phyloP scores from a whole-genome alignment of 2,113 vertebrate species.

The Poecile atricapillus region DNA sequence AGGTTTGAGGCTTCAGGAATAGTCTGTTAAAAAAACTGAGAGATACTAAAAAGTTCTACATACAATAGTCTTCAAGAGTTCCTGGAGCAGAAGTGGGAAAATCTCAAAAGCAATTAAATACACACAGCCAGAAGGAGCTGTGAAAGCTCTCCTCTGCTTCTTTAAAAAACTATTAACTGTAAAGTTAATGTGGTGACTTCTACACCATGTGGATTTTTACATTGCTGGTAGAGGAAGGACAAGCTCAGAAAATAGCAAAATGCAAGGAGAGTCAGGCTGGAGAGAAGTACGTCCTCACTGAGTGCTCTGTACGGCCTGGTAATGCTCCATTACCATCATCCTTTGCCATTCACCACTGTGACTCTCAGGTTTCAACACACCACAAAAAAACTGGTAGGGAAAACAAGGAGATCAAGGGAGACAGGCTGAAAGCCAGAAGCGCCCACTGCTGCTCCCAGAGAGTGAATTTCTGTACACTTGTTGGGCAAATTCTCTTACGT shows the following conservation, averaged over 20 bases:
- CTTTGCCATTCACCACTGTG: background rate
- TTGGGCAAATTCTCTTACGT: background rate
- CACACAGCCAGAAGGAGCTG: background rate
- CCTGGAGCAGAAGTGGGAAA: background rate
- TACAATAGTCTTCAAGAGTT: background rate
- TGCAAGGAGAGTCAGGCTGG: background rate
- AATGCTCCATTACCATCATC: background rate
- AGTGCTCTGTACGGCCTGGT: background rate
- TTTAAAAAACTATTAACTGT: background rate
- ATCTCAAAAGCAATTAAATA: background rate
- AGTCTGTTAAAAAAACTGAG: background rate
- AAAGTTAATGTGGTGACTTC: background rate
- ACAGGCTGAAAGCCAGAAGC: background rate
- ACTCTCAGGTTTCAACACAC: background rate
- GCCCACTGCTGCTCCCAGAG: rapidly evolving
- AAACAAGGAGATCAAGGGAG: background rate
- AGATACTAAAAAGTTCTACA: background rate
- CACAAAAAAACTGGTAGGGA: background rate
- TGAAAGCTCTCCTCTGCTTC: background rate
- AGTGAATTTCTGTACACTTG: background rate
- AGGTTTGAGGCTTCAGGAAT: background rate
- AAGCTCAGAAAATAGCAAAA: background rate
- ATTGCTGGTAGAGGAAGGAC: background rate
- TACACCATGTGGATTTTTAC: background rate
- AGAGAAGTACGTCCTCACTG: background rate